Evolutionary conservation across 2,113 vertebrate genomes (phyloP).

Genomic region (Oostethus manadensis): DNA sequence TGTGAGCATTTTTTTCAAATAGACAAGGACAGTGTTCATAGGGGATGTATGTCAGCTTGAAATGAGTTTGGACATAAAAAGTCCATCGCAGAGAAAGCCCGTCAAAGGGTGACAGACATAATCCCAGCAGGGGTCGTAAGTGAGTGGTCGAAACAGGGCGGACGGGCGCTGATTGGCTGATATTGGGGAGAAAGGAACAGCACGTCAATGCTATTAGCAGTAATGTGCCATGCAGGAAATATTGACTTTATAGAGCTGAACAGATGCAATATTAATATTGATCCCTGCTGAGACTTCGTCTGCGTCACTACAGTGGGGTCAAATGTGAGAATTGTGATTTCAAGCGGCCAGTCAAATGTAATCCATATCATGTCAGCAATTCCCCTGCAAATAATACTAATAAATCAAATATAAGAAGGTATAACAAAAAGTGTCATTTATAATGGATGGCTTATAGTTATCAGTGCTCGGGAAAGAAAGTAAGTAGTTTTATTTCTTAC

Average conservation of each 20-base stretch:
- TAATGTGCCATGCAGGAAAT: background rate
- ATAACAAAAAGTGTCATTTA: no score
- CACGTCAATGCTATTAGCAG: background rate
- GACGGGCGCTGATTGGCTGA: background rate
- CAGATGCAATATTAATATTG: slow-evolving; percentile 49
- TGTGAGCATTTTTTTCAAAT: slow-evolving; percentile 1
- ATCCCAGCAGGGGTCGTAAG: background rate
- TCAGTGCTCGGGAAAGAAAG: no score
- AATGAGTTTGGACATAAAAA: background rate
- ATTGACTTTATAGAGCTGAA: slow-evolving; percentile 27
- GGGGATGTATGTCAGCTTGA: background rate
- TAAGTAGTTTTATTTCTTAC: slow-evolving; percentile 61
- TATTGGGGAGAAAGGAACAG: background rate
- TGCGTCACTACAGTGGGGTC: slow-evolving; percentile 28
- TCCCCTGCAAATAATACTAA: no score
- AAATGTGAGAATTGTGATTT: slow-evolving; percentile 3
- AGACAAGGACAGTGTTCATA: background rate
- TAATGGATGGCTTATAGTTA: no score
- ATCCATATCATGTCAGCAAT: no score
- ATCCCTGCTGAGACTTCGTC: slow-evolving; percentile 40
- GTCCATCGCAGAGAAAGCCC: background rate
- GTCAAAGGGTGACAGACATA: background rate
- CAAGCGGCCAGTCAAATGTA: no score
- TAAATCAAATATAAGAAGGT: no score
- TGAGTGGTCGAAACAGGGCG: background rate